These are phyloP conservation scores for Physeter macrocephalus DNA, from an alignment of 2,113 vertebrate genomes.

Conservation along the genomic window DNA sequence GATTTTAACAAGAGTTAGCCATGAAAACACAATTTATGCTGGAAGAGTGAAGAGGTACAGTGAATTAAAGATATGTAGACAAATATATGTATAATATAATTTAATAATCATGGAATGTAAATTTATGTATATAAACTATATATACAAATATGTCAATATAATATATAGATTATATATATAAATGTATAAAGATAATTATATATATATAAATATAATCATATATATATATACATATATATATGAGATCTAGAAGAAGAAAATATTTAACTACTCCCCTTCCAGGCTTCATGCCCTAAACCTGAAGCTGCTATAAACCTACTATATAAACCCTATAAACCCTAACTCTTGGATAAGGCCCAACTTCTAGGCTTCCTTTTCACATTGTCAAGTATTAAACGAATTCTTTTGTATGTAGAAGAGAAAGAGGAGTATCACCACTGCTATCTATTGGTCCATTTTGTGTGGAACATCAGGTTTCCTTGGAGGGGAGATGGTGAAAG, in stretches of 20 bases:
- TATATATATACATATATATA: neutral
- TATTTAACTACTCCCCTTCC: neutral
- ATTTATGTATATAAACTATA: neutral
- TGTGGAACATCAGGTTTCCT: neutral
- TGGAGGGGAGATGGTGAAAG: neutral
- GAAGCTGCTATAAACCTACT: neutral
- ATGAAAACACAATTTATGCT: neutral
- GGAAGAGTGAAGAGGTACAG: neutral
- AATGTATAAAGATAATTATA: too few species aligned
- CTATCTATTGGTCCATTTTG: neutral
- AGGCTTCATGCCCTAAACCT: neutral
- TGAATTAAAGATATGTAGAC: neutral
- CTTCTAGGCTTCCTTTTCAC: neutral
- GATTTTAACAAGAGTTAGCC: neutral
- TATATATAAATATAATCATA: too few species aligned
- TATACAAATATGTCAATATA: too few species aligned
- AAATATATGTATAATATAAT: neutral
- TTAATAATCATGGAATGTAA: neutral
- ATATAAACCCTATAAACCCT: too few species aligned
- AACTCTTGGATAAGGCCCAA: neutral
- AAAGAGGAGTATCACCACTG: neutral
- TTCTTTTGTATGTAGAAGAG: neutral
- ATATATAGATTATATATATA: too few species aligned
- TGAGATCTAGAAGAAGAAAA: neutral
- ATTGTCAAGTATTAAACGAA: neutral